phyloP scores from a whole-genome alignment of 2,797 vertebrate genomes.

The Spatula versicolor region DNA sequence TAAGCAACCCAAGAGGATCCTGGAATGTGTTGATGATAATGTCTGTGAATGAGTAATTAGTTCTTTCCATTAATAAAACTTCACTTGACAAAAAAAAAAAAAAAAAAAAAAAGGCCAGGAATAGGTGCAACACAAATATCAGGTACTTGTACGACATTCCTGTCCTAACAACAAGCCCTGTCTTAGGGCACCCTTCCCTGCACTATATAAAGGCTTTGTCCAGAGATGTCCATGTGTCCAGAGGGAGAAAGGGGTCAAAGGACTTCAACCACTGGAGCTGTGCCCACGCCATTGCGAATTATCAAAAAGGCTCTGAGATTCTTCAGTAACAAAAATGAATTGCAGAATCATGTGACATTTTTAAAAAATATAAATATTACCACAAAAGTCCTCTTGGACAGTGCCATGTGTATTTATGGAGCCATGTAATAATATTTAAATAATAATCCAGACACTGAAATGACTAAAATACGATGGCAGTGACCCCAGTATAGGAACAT shows the following conservation, averaged over 20 bases:
- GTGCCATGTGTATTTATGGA: constrained; percentile 34
- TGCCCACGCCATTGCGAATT: not conserved
- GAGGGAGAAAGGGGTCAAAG: not conserved
- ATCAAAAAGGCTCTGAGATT: not conserved
- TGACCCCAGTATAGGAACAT: constrained; percentile 25
- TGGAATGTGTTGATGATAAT: not conserved
- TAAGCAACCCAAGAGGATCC: not conserved
- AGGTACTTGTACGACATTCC: not conserved
- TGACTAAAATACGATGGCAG: not conserved
- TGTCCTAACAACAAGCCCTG: not conserved
- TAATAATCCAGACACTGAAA: constrained; percentile 22
- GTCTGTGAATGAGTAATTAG: not conserved
- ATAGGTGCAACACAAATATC: not conserved
- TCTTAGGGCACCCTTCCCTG: not conserved
- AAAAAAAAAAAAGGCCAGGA: not conserved
- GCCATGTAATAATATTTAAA: constrained; percentile 35
- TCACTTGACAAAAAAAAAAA: not conserved
- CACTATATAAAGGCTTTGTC: not conserved
- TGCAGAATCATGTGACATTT: not conserved
- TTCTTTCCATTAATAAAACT: not conserved
- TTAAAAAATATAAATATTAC: constrained; percentile 40
- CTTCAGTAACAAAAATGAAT: not conserved
- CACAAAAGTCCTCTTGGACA: not conserved
- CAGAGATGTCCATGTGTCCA: not conserved
- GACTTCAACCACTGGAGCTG: not conserved